Percentiles rank a stretch among this genome's conserved stretches.
These are phyloP conservation scores for Drosophila teissieri DNA, from an alignment of 1,140 invertebrate species.

Conservation along the genomic window DNA sequence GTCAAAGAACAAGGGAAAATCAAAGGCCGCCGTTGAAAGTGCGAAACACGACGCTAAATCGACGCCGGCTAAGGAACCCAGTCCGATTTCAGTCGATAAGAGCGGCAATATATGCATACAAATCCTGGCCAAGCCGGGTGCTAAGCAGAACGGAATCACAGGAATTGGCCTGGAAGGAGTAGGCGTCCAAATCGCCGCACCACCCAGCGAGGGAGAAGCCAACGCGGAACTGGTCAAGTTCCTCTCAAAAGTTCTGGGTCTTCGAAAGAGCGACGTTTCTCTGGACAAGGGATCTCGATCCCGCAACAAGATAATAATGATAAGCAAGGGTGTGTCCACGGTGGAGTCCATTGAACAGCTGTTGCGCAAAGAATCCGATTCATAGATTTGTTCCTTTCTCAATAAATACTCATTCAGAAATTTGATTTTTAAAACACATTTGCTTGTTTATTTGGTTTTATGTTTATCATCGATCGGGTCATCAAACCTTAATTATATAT, in stretches of 20 bases:
- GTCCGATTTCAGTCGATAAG: conserved; percentile 86
- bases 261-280: conserved; percentile 89
- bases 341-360: conserved; percentile 55
- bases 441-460: conserved; percentile 61
- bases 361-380: conserved; percentile 66
- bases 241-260: conserved; percentile 87
- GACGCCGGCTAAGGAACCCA: conserved; percentile 42
- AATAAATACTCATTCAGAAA: conserved; percentile 11
- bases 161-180: conserved; percentile 85
- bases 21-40: conserved; percentile 32
- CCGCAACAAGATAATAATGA: conserved; percentile 79
- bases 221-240: conserved; percentile 91
- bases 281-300: conserved; percentile 86
- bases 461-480: conserved; percentile 66
- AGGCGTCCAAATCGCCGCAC: conserved; percentile 90
- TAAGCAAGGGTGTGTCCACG: conserved; percentile 74
- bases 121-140: conserved; percentile 91
- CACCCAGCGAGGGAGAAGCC: conserved; percentile 92
- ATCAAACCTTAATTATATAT: conserved; percentile 63
- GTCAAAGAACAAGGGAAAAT: conserved; percentile 77
- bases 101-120: conserved; percentile 88
- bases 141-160: conserved; percentile 90
- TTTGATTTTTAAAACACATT: conserved; percentile 47
- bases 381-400: neutral
- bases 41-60: conserved; percentile 8